Conservation (phyloP, 2,888 invertebrate genomes). For the Oxytorus armatus region DNA sequence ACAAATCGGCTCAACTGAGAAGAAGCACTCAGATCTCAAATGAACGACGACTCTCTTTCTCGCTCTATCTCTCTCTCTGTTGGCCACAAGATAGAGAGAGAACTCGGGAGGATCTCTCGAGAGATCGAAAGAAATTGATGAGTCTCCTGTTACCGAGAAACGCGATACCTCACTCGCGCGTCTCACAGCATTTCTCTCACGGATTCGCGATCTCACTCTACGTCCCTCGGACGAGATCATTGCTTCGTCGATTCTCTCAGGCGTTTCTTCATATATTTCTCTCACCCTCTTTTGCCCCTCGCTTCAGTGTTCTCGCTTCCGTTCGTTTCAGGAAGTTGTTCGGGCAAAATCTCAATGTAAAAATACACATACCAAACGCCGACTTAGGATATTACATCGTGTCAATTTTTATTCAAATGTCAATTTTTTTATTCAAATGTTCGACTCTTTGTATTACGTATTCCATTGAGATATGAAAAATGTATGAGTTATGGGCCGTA, state of each 20-base stretch:
- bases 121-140: conserved; percentile 60
- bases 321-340: too few relatives aligned
- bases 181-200: conserved; percentile 47
- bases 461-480: conserved; percentile 20
- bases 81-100: neutral
- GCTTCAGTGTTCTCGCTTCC: too few relatives aligned
- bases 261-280: conserved; percentile 15
- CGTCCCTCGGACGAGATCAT: neutral
- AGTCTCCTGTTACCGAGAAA: conserved; percentile 60
- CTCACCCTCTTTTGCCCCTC: neutral
- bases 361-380: too few relatives aligned
- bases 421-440: too few relatives aligned
- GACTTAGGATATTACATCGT: too few relatives aligned
- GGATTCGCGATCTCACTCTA: conserved; percentile 4
- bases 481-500: neutral
- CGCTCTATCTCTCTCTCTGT: too few relatives aligned
- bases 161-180: conserved; percentile 50
- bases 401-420: too few relatives aligned
- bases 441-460: too few relatives aligned
- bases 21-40: too few relatives aligned
- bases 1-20: too few relatives aligned
- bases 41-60: too few relatives aligned
- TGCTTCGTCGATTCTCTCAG: neutral
- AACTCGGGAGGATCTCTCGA: neutral
- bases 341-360: too few relatives aligned